phyloP scores from a whole-genome alignment of 2,888 invertebrate species.

The Cataglyphis albicans region DNA sequence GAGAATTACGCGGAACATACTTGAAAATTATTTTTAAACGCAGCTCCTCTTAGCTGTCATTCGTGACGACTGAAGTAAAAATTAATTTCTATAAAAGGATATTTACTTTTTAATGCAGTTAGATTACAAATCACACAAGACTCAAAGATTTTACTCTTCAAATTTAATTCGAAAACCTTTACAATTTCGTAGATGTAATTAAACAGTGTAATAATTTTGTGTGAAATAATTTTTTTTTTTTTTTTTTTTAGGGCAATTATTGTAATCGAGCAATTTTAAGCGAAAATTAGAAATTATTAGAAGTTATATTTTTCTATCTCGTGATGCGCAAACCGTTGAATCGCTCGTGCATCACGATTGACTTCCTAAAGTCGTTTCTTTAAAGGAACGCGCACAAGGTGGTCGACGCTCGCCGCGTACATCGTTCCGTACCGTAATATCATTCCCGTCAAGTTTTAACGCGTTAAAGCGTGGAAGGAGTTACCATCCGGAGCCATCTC shows the following conservation, averaged over 20 bases:
- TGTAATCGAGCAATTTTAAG: neutral
- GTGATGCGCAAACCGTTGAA: neutral
- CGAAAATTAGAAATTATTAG: neutral
- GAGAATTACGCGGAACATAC: neutral
- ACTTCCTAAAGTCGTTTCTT: slow-evolving; percentile 2
- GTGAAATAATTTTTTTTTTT: neutral
- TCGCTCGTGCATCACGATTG: slow-evolving; percentile 9
- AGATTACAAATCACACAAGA: neutral
- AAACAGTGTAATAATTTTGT: neutral
- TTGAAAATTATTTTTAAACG: slow-evolving; percentile 18
- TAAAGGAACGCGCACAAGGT: slow-evolving; percentile 60
- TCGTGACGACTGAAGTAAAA: neutral
- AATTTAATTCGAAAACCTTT: neutral
- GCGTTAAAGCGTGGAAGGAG: slow-evolving; percentile 74
- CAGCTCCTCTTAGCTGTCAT: neutral
- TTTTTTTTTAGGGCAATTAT: neutral
- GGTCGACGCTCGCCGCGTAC: slow-evolving; percentile 64
- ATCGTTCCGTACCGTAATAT: slow-evolving; percentile 63
- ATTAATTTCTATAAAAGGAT: neutral
- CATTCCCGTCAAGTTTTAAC: slow-evolving; percentile 72
- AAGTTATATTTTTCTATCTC: neutral
- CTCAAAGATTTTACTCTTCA: neutral
- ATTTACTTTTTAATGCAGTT: neutral
- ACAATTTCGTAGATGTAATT: neutral
- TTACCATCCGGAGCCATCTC: slow-evolving; percentile 66